Evolutionary conservation across 1,140 invertebrate genomes (phyloP).

Genomic region (Microplitis demolitor): DNA sequence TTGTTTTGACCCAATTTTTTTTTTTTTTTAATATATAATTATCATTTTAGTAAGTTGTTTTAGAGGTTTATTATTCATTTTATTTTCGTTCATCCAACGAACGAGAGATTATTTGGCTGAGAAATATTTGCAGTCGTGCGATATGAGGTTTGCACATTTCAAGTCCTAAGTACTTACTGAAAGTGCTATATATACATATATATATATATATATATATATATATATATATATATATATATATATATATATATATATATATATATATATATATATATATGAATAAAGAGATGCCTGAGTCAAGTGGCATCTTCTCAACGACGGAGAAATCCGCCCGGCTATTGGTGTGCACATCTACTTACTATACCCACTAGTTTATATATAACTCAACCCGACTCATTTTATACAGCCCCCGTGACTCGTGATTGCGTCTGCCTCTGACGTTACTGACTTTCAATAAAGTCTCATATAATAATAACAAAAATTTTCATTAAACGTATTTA

Average conservation of each 20-base stretch:
- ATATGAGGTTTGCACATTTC: conserved; percentile 31
- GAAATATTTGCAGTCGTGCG: conserved; percentile 29
- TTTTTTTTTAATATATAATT: neutral
- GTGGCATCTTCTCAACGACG: neutral
- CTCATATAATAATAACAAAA: too few relatives aligned
- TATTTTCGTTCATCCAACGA: neutral
- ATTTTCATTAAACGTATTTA: too few relatives aligned
- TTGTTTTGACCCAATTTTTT: too few relatives aligned
- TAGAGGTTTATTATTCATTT: neutral
- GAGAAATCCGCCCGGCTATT: conserved; percentile 8
- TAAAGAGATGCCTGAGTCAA: neutral
- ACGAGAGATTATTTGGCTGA: conserved; percentile 25
- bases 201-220: too few relatives aligned
- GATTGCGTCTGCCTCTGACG: too few relatives aligned
- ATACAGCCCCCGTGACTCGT: neutral
- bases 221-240: conserved; percentile 6
- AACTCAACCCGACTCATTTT: neutral
- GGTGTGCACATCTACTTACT: conserved; percentile 8
- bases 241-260: too few relatives aligned
- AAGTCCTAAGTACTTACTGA: conserved; percentile 16
- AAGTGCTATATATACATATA: neutral
- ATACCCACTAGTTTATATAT: neutral
- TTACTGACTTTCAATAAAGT: too few relatives aligned
- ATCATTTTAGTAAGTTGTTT: neutral
- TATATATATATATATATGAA: conserved; percentile 10